Evolutionary conservation across 23 tunicate species (phyloP), one percentile per base, ranked within the genome.

Genomic region (Styela clava): DNA sequence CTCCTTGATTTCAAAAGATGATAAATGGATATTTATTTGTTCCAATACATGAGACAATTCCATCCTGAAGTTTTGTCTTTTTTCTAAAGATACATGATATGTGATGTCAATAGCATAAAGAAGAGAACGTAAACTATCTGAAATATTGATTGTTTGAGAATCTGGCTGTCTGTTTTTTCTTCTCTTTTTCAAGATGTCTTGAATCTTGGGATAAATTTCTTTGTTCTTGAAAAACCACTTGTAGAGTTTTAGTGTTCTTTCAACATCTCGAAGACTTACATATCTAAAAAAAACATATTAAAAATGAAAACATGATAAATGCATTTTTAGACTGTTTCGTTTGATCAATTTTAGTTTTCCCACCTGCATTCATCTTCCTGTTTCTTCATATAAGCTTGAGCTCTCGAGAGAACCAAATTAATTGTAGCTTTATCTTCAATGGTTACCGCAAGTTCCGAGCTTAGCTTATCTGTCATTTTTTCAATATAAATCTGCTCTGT

Each of bases 41-140:
- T 65, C 31, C 1, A n/a, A 32, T 0, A 1, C 1, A 16, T 24
- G 52, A 24, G 91, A 44, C 52, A 88, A 34, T 16, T 29, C 3
- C 61, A 61, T 69, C 7, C 92, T 63, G 63, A 82, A 88, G 5
- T 24, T n/a, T 37, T 83, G 33, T n/a, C 92, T 56, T 24, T 88
- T 83, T 52, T 78, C 69, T 22, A 88, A 61, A 0, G 92, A 82
- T 16, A 74, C 87, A 78, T 88, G 92, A 70, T 88, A 88, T 70
- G 86, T 82, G 65, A 88, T 71, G 2, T 86, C 87, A 24, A 88
- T 24, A 3, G 86, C 83, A 27, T 79, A 79, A 9, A 88, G 78
- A 37, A 88, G 70, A 20, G 87, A 73, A 21, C 85, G 73, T 30
- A 78, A 44, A 12, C 56, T 44, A 44, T 44, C 56, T 5, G 12